Conservation (phyloP, 2,797 vertebrate genomes). For the Limosa lapponica region DNA sequence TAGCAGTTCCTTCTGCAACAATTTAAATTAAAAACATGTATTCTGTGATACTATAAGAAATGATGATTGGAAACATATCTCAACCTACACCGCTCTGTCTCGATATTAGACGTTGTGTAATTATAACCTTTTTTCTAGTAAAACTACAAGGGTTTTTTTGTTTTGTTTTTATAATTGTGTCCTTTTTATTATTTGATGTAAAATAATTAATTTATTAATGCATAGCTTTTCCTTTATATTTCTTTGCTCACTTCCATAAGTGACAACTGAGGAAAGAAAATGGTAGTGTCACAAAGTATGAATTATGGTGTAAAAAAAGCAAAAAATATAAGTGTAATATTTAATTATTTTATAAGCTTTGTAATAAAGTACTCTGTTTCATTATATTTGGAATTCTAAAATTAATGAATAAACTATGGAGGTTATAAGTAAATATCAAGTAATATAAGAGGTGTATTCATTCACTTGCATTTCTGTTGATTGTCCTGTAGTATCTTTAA, state of each 20-base stretch:
- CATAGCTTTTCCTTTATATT: conserved; percentile 77
- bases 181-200: conserved; percentile 81
- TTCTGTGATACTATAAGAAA: conserved; percentile 44
- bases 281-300: conserved; percentile 73
- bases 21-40: conserved; percentile 64
- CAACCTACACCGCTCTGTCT: conserved; percentile 1
- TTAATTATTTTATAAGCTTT: conserved; percentile 88
- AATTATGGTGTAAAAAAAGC: conserved; percentile 76
- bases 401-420: conserved; percentile 70
- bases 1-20: conserved; percentile 67
- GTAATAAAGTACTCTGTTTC: conserved; percentile 83
- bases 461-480: not conserved
- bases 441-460: not conserved
- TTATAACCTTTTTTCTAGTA: conserved; percentile 51
- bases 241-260: conserved; percentile 71
- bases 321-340: conserved; percentile 84
- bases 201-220: conserved; percentile 85
- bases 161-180: conserved; percentile 71
- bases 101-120: conserved; percentile 26
- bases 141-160: conserved; percentile 44
- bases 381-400: conserved; percentile 75
- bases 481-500: not conserved
- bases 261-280: conserved; percentile 71
- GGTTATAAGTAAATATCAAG: not conserved
- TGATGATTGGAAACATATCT: conserved; percentile 48